These are phyloP conservation scores for Cynodonichthys magdalenae DNA, from an alignment of 2,797 vertebrate species.

Conservation along the genomic window DNA sequence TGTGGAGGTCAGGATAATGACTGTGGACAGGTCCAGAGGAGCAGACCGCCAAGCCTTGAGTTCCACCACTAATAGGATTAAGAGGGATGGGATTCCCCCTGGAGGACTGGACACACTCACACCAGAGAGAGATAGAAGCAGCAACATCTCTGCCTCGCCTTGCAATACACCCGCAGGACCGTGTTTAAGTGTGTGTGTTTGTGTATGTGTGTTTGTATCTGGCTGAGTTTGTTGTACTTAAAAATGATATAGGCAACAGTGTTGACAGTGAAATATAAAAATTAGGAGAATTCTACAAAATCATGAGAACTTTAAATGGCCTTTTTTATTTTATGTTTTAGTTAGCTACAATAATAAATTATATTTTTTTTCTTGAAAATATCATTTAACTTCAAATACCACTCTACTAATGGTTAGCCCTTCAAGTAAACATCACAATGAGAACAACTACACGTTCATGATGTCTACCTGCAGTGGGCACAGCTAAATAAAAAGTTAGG, in stretches of 20 bases:
- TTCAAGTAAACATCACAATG: too few species aligned
- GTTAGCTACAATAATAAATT: too few species aligned
- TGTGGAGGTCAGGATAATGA: constrained; percentile 75
- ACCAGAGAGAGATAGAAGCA: constrained; percentile 66
- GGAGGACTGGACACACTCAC: constrained; percentile 66
- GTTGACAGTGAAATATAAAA: constrained; percentile 13
- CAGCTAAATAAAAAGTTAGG: too few species aligned
- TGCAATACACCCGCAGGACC: constrained; percentile 64
- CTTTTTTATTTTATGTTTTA: too few species aligned
- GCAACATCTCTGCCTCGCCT: constrained; percentile 55
- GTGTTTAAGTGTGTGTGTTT: constrained; percentile 33
- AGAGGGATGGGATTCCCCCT: constrained; percentile 70
- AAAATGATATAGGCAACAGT: not conserved
- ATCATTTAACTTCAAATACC: too few species aligned
- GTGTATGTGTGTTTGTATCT: constrained; percentile 4
- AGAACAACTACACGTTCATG: too few species aligned
- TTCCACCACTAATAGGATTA: constrained; percentile 79
- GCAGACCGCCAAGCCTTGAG: constrained; percentile 56
- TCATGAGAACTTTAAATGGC: too few species aligned
- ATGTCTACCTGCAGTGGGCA: too few species aligned
- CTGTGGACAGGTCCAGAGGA: constrained; percentile 80
- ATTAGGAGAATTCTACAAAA: not conserved
- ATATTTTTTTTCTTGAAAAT: too few species aligned
- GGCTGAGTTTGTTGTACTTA: not conserved
- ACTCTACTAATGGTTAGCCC: too few species aligned